Evolutionary conservation across 2,888 invertebrate genomes (phyloP).

Genomic region (Trichacis sp.): DNA sequence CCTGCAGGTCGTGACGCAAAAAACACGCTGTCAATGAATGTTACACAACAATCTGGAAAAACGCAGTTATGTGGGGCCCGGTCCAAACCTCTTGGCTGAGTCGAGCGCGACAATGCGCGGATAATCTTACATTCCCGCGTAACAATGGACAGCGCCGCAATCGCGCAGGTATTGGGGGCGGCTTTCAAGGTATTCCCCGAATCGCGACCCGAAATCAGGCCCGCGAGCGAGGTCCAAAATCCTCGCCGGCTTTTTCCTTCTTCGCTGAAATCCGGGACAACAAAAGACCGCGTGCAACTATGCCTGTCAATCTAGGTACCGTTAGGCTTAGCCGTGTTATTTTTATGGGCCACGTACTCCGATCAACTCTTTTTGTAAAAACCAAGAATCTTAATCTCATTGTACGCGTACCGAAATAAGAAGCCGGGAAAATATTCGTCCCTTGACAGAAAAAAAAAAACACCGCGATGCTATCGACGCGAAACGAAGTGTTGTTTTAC

Average conservation of each 20-base stretch:
- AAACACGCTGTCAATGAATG: slow-evolving; percentile 10
- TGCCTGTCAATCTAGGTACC: slow-evolving; percentile 48
- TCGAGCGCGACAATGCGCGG: slow-evolving; percentile 48
- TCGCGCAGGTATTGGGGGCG: slow-evolving; percentile 17
- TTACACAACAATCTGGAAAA: slow-evolving; percentile 6
- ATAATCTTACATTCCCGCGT: slow-evolving; percentile 49
- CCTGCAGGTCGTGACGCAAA: background rate
- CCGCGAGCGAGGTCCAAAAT: slow-evolving; percentile 13
- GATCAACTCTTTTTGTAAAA: slow-evolving; percentile 29
- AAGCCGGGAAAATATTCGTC: slow-evolving; percentile 1
- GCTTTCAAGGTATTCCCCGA: background rate
- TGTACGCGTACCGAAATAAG: slow-evolving; percentile 11
- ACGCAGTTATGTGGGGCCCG: background rate
- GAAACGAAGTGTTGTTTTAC: background rate
- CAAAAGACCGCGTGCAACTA: slow-evolving; percentile 42
- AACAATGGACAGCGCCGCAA: slow-evolving; percentile 33
- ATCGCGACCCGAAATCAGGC: slow-evolving; percentile 18
- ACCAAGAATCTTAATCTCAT: slow-evolving; percentile 39
- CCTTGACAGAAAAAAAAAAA: background rate
- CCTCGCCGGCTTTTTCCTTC: slow-evolving; percentile 25
- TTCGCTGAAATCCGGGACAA: slow-evolving; percentile 16
- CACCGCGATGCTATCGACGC: background rate
- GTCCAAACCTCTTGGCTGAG: slow-evolving; percentile 19
- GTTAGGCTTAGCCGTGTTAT: slow-evolving; percentile 27
- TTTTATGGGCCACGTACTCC: slow-evolving; percentile 23